Base-by-base conservation (phyloP, 2,888 invertebrate genomes). In the Uloborus plumipes region DNA sequence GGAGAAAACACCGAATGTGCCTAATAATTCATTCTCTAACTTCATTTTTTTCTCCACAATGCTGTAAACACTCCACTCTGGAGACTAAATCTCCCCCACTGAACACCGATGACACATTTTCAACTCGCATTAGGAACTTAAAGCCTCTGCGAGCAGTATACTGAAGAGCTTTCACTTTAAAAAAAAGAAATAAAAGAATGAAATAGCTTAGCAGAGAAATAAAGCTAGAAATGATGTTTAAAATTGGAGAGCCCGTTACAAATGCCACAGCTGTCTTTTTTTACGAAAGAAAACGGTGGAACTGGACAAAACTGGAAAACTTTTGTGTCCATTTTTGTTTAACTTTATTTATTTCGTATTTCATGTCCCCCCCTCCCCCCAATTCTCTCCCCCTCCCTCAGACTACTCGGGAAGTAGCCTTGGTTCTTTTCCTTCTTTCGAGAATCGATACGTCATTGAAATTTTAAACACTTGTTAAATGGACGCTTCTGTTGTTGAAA, bases 391-490 rank as follows among this genome's bases (percentile, higher is more conserved):
- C 9, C 53, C 20, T 53, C 72, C 49, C 20, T 39, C 20, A 62
- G 49, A 69, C 66, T 74, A 31, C 76, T 76, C 66, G 62, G n/a
- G 70, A 67, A 53, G 70, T 50, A 55, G n/a, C 55, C 55, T 18
- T 55, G 53, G 72, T 67, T 72, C 62, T 66, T 72, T 61, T n/a
- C 70, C 47, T 59, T 55, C 53, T 70, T 58, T 50, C 64, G 65
- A 64, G 72, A 76, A 83, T 83, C 83, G 64, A 83, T 83, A 73
- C 66, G 26, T 83, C 83, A 83, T 83, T 83, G 83, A 83, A 83
- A 83, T 83, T 83, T 83, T 83, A 83, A 83, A 77, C 83, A 83
- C 83, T 83, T 83, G 83, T 83, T 83, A 83, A 83, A 83, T 83
- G 80, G 80, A 84, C 79, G 70, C 39, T 78, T 53, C 67, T 72